phyloP scores from a whole-genome alignment of 2,797 vertebrate genomes.

The Hozukius guyotensis region DNA sequence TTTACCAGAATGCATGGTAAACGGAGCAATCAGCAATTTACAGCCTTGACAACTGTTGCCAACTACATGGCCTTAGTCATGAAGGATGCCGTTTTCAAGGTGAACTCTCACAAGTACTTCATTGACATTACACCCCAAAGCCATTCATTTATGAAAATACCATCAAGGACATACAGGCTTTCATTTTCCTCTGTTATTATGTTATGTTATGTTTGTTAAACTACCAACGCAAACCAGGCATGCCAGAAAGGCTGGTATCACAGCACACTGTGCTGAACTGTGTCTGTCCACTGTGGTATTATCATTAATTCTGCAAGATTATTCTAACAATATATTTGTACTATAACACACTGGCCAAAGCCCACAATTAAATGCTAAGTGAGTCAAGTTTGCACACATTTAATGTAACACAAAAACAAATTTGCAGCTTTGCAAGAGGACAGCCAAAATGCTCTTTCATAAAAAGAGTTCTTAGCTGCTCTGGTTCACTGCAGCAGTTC shows the following conservation, averaged over 20 bases:
- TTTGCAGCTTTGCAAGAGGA: background rate
- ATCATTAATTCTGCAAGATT: background rate
- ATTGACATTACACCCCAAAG: slow-evolving; percentile 6
- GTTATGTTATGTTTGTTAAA: slow-evolving; percentile 10
- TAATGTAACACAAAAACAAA: background rate
- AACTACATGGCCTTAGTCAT: slow-evolving; percentile 8
- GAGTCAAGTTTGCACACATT: background rate
- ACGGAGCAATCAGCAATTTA: background rate
- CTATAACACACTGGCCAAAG: background rate
- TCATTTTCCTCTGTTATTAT: slow-evolving; percentile 1
- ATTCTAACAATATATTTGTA: background rate
- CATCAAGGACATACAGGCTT: background rate
- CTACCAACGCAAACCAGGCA: slow-evolving; percentile 3
- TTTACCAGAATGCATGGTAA: background rate
- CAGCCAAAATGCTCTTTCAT: background rate
- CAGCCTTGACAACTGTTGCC: slow-evolving; percentile 19
- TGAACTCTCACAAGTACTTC: background rate
- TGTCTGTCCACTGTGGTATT: background rate
- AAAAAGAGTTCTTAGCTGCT: background rate
- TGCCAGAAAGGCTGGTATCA: background rate
- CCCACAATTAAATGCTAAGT: background rate
- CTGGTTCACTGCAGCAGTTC: background rate
- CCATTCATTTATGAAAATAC: slow-evolving; percentile 3
- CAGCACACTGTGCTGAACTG: background rate
- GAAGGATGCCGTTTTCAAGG: slow-evolving; percentile 35